Base-by-base conservation (phyloP, 2,888 invertebrate species). In the Argyresthia albistria region DNA sequence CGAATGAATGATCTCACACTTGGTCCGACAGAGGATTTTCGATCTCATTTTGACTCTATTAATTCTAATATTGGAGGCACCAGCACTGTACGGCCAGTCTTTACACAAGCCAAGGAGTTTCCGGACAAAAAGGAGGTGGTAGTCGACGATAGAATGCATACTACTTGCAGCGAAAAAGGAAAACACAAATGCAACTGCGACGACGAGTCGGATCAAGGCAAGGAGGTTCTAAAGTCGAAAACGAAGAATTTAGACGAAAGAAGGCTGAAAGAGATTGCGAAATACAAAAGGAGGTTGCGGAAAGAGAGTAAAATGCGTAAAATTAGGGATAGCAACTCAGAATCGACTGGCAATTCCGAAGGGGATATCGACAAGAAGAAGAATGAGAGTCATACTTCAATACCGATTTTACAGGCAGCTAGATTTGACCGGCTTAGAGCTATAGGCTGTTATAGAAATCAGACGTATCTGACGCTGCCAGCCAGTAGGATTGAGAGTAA, bases 121-220 rank as follows among this genome's bases (percentile, higher is more conserved):
- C 9, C 12, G 6, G 35, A 46, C 25, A 43, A 57, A 49, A 57
- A 58, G 0, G 65, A 68, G 14, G 61, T 66, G 14, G 61, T 91
- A 46, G 77, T 93, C 11, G 93, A 93, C 65, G 93, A 94, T 63
- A 81, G 93, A 58, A 91, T 93, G 90, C 90, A 91, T 60, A 91
- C 91, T 0, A 84, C 89, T 0, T 94, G 94, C 75, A 92, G 91
- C 60, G 90, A 92, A 60, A 93, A 90, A 55, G 94, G 93, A 0
- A 94, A 93, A 69, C 94, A 94, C 70, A 92, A 92, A 59, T 95
- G 94, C 74, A 91, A 89, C 53, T 93, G 93, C 65, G 91, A 92
- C 61, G 92, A 93, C 39, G 93, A 93, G 61, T 91, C 92, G 1
- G 91, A 90, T 9, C 69, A 47, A 62, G 78, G 68, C 42, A 82